Percentiles rank a stretch among this genome's conserved stretches.
These are phyloP conservation scores for Gnathonemus longibarbis DNA, from an alignment of 2,113 vertebrate genomes.

Conservation along the genomic window DNA sequence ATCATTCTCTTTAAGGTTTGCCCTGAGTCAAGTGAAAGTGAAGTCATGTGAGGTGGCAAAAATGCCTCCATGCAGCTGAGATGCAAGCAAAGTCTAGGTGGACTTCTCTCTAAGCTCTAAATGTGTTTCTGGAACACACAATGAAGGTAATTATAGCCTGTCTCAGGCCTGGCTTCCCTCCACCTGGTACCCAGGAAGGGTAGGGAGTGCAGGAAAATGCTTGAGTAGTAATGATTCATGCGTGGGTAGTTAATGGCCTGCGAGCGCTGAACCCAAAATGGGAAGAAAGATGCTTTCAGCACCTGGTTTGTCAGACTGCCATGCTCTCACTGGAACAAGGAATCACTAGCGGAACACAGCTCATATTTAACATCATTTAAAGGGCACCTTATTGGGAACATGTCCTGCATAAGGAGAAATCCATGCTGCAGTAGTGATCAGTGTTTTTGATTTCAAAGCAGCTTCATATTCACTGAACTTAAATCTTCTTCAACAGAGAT, in stretches of 20 bases:
- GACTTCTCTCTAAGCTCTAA: background rate
- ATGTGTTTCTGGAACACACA: background rate
- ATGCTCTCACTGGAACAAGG: background rate
- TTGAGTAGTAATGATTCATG: background rate
- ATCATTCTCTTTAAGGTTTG: background rate
- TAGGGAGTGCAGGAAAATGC: background rate
- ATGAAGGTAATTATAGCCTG: background rate
- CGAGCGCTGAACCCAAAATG: background rate
- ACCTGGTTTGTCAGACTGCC: background rate
- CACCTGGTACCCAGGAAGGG: background rate
- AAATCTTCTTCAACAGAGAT: background rate
- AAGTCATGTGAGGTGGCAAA: background rate
- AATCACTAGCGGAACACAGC: background rate
- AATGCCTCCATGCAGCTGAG: background rate
- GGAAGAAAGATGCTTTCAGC: background rate
- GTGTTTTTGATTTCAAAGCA: background rate
- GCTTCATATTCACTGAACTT: background rate
- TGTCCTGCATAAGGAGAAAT: background rate
- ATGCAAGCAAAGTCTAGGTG: background rate
- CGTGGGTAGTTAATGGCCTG: constrained; percentile 2
- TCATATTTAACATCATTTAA: background rate
- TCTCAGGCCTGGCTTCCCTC: background rate
- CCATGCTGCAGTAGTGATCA: background rate
- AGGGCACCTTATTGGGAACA: background rate
- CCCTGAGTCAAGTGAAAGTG: background rate